Conservation (phyloP, 2,888 invertebrate genomes). For the Cantharis rustica region DNA sequence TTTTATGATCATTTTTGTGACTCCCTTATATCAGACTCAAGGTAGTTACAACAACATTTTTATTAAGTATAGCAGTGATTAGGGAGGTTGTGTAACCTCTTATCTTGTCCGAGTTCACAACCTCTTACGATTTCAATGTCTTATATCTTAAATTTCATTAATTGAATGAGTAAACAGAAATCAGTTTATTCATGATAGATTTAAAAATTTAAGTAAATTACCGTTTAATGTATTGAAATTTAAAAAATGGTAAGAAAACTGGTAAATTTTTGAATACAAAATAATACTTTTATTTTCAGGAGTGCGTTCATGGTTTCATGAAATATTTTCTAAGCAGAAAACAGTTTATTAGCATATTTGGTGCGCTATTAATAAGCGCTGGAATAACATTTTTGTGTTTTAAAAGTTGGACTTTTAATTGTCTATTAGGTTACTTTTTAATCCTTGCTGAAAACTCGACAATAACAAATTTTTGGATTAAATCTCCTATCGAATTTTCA, state of each 20-base stretch:
- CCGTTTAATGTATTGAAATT: background rate
- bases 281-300: background rate
- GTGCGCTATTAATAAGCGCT: background rate
- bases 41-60: background rate
- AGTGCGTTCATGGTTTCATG: background rate
- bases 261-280: background rate
- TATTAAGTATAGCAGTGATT: background rate
- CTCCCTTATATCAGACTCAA: background rate
- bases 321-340: background rate
- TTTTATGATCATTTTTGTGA: background rate
- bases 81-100: background rate
- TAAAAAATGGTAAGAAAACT: background rate
- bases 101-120: background rate
- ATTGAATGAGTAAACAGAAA: background rate
- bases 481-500: background rate
- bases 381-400: background rate
- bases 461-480: background rate
- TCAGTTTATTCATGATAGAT: background rate
- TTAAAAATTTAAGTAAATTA: background rate
- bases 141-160: background rate
- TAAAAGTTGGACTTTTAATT: background rate
- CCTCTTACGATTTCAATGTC: background rate
- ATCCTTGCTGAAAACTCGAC: background rate
- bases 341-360: background rate
- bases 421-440: background rate